Base-by-base conservation (phyloP, 2,113 vertebrate genomes). In the Myotis lucifugus region DNA sequence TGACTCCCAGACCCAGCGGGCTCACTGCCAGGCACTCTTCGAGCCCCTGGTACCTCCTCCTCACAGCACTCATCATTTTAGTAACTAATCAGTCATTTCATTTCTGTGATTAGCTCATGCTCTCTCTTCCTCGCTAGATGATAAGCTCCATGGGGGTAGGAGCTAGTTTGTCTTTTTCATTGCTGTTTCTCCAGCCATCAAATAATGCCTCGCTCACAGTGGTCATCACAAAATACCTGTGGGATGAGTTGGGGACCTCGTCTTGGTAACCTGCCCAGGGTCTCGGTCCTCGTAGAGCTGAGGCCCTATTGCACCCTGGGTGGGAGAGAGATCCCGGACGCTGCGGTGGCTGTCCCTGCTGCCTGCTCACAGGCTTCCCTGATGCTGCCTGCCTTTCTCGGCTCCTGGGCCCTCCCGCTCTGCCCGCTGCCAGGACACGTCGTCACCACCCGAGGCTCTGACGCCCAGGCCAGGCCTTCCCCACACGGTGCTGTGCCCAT, bases 201-300 rank as follows among this genome's bases (percentile, higher is more conserved):
- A 67, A 42, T 18, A 40, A 72, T 27, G 19, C 32, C 25, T 0
- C 0, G 0, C 19, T 18, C n/a, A 2, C 48, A 37, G 42, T 25
- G 10, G 3, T 66, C 42, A 2, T 73, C n/a, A 50, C 1, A 61
- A 67, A 81, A 23, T 48, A 18, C 42, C 42, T 17, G 6, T 40
- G 19, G 67, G 59, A 40, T 52, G 61, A 72, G 1, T 37, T 54
- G 74, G 64, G 21, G 74, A 29, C n/a, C 19, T 88, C 19, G 1
- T 61, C 48, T 76, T 82, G 37, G 25, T 67, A 29, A 69, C 2
- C 12, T 50, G 40, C 3, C 8, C 21, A 18, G 29, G 27, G 4
- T 52, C 59, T 8, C 2, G 25, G 13, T 59, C 50, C 46, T 84
- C 74, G 21, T 61, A 59, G 52, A 59, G 32, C 19, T 5, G 15